Conservation (phyloP, 2,113 vertebrate species). For the pig (Sus scrofa) region DNA sequence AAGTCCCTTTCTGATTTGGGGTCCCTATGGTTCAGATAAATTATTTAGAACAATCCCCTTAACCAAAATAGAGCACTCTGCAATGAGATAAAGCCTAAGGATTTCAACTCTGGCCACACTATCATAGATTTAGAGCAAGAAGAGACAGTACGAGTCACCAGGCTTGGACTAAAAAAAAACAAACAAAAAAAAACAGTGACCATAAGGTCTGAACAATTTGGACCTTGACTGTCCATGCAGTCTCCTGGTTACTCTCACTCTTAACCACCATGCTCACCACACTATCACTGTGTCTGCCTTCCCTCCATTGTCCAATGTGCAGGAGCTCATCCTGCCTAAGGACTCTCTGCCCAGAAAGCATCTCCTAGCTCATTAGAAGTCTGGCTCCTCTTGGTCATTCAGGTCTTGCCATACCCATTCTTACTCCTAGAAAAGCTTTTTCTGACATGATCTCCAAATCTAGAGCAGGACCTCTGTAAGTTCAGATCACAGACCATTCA, state of each 20-base stretch:
- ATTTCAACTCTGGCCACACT: background rate
- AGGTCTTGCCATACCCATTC: accelerated
- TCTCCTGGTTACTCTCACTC: accelerated
- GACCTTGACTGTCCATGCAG: accelerated
- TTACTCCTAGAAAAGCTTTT: accelerated
- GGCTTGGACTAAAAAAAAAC: background rate
- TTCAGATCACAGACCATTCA: background rate
- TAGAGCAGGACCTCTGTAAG: background rate
- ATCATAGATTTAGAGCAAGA: background rate
- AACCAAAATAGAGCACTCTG: background rate
- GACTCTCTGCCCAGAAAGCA: accelerated
- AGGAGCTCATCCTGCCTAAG: background rate
- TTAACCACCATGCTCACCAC: accelerated
- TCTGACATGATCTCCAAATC: background rate
- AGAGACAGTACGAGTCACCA: background rate
- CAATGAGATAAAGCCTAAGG: background rate
- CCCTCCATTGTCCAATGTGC: accelerated
- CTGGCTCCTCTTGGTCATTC: background rate
- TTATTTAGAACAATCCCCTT: background rate
- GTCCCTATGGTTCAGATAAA: background rate
- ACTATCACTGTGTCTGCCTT: background rate
- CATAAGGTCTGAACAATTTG: accelerated
- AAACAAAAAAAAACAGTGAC: no score
- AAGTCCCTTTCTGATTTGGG: background rate
- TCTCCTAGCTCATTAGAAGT: background rate